Percentiles rank a stretch among this genome's conserved stretches.
Conservation (phyloP, 2,113 vertebrate genomes). For the Todiramphus saurophagus region DNA sequence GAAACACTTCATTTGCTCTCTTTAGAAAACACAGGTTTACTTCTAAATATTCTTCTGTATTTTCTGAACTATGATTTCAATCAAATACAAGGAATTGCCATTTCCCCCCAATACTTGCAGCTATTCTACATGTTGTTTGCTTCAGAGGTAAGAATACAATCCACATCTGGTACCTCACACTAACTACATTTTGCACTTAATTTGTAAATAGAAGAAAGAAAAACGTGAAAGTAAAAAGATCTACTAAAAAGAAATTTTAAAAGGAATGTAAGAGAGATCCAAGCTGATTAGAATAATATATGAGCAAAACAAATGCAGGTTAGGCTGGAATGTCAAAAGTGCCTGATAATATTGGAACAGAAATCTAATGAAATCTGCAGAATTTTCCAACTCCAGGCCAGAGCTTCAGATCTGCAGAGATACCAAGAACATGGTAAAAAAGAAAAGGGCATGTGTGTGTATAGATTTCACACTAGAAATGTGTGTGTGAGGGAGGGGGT, state of each 20-base stretch:
- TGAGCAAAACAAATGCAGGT: neutral
- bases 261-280: neutral
- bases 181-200: neutral
- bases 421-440: neutral
- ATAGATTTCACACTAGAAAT: neutral
- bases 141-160: no score
- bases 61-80: no score
- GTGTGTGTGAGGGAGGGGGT: neutral
- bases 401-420: neutral
- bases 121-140: no score
- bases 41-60: no score
- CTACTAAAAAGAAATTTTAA: neutral
- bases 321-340: neutral
- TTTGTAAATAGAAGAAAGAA: neutral
- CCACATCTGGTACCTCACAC: neutral
- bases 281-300: neutral
- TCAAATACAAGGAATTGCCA: no score
- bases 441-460: accelerated
- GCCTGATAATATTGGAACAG: neutral
- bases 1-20: no score
- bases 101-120: no score
- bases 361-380: neutral
- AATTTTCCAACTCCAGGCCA: neutral
- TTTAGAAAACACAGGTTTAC: no score
- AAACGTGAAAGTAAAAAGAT: neutral